Evolutionary conservation across 2,888 invertebrate genomes (phyloP).

Genomic region (Slavum lentiscoides): DNA sequence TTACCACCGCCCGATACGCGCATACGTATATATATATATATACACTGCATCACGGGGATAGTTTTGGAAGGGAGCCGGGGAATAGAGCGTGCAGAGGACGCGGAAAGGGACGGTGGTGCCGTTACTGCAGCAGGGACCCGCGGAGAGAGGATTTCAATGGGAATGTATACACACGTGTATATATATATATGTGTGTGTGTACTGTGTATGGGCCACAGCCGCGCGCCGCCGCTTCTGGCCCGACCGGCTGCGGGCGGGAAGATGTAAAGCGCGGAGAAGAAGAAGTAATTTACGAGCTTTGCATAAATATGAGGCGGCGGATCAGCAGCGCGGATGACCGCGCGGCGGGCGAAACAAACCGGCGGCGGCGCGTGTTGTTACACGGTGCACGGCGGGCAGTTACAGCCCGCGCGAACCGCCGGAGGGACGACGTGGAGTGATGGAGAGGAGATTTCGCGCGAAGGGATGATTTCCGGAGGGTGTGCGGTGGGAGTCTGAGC

Average conservation of each 20-base stretch:
- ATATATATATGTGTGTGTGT: background rate
- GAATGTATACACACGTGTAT: background rate
- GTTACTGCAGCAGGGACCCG: background rate
- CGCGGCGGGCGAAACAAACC: background rate
- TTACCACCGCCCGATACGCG: conserved; percentile 24
- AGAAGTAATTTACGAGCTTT: conserved; percentile 52
- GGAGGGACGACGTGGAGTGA: background rate
- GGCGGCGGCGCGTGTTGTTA: too few species aligned
- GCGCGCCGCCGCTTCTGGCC: conserved; percentile 9
- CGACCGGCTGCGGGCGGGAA: background rate
- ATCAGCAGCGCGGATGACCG: conserved; percentile 4
- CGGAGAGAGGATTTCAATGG: conserved; percentile 14
- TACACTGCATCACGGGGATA: background rate
- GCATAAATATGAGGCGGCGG: conserved; percentile 36
- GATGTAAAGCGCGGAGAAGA: background rate
- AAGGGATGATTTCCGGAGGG: conserved; percentile 39
- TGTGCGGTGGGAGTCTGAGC: conserved; percentile 32
- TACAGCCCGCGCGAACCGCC: too few species aligned
- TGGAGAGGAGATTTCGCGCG: background rate
- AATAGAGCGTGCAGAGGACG: background rate
- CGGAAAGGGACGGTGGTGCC: conserved; percentile 7
- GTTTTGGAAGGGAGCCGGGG: background rate
- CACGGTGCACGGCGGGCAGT: background rate
- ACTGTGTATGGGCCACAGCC: too few species aligned
- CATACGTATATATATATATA: background rate